A percentile compares a stretch with the other conserved stretches of the same genome.
Conservation (phyloP, 1,140 invertebrate species). For the Ladona fulva region DNA sequence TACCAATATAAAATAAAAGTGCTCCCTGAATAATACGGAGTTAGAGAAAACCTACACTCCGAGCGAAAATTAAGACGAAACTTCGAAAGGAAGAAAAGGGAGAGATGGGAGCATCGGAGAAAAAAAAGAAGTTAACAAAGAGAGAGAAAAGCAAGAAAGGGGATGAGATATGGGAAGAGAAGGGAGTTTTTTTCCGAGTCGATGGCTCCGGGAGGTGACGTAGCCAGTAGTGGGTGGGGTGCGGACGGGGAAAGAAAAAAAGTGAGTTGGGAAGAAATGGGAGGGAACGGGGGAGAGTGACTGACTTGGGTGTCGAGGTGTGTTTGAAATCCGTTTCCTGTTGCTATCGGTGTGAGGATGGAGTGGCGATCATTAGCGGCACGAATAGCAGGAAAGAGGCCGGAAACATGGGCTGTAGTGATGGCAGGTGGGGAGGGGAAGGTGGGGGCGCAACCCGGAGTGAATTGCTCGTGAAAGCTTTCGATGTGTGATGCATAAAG, state of each 20-base stretch:
- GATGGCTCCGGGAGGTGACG: neutral
- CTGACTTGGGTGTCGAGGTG: neutral
- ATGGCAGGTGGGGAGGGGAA: neutral
- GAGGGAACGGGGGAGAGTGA: neutral
- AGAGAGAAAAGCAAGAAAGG: neutral
- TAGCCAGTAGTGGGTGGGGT: neutral
- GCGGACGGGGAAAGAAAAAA: neutral
- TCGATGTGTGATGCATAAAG: too few species aligned
- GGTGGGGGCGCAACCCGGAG: neutral
- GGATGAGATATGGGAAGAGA: neutral
- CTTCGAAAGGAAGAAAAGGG: too few species aligned
- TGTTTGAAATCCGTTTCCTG: conserved; percentile 9
- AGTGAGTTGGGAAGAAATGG: neutral
- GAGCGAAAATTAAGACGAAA: too few species aligned
- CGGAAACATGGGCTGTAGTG: neutral
- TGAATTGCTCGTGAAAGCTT: too few species aligned
- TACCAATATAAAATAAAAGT: too few species aligned
- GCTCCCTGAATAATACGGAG: too few species aligned
- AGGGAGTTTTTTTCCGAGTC: neutral
- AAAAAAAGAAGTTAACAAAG: neutral
- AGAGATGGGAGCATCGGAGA: too few species aligned
- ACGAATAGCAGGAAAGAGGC: neutral
- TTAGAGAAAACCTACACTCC: too few species aligned
- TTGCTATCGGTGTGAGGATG: conserved; percentile 7
- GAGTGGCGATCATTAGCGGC: neutral